phyloP scores from a whole-genome alignment of 2,797 vertebrate genomes.

The Eulemur albifrons region DNA sequence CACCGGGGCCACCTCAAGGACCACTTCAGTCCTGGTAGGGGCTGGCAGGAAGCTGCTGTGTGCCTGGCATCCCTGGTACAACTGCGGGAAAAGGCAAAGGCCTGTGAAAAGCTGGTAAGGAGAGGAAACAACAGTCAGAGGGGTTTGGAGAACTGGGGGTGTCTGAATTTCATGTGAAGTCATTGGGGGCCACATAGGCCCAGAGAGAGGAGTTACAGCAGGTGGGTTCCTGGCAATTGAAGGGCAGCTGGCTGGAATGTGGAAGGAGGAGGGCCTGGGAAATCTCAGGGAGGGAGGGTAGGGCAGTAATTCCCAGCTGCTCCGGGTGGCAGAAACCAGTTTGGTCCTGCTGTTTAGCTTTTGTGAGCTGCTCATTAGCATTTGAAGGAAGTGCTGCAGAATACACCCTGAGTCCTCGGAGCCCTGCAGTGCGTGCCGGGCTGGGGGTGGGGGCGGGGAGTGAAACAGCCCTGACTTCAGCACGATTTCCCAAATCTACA shows the following conservation, averaged over 20 bases:
- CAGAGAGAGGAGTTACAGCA: neutral
- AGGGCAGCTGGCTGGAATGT: neutral
- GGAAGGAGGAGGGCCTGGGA: neutral
- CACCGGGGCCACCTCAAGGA: neutral
- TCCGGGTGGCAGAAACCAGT: neutral
- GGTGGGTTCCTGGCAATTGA: neutral
- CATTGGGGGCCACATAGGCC: rapidly evolving
- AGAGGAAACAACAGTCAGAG: neutral
- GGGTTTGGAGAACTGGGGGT: neutral
- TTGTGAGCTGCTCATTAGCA: constrained; percentile 56
- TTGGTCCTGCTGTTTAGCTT: constrained; percentile 2
- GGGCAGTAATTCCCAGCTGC: neutral
- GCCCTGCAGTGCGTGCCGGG: neutral
- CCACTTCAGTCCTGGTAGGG: neutral
- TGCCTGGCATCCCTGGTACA: neutral
- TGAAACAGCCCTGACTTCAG: neutral
- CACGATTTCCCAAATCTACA: neutral
- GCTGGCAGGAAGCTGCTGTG: neutral
- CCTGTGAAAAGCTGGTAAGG: neutral
- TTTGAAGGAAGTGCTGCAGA: constrained; percentile 42
- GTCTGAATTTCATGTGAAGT: neutral
- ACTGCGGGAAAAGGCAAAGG: neutral
- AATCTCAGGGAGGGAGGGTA: neutral
- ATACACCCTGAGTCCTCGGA: neutral
- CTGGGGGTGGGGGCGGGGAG: neutral